phyloP scores from a whole-genome alignment of 2,888 invertebrate genomes.

The Pseudococcus viburni region DNA sequence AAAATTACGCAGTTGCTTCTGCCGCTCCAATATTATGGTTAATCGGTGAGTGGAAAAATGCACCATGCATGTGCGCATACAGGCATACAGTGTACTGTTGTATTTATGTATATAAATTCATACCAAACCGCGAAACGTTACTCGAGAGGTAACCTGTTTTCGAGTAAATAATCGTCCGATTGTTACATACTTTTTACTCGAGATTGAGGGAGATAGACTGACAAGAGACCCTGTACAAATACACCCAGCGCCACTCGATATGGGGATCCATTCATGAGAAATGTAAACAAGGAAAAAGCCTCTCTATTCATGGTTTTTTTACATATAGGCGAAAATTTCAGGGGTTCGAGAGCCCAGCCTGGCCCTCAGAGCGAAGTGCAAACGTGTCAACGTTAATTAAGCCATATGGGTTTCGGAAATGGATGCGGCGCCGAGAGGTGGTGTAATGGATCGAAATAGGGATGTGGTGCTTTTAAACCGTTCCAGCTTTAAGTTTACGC shows the following conservation, averaged over 20 bases:
- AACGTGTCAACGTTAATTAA: slow-evolving; percentile 22
- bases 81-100: neutral
- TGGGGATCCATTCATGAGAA: slow-evolving; percentile 13
- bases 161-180: neutral
- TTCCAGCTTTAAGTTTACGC: slow-evolving; percentile 3
- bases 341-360: neutral
- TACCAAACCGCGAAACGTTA: slow-evolving; percentile 6
- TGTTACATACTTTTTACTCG: neutral
- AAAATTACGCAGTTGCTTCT: neutral
- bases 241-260: neutral
- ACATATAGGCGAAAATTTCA: neutral
- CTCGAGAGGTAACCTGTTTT: slow-evolving; percentile 1
- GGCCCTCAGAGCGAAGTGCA: neutral
- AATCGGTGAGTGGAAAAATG: slow-evolving; percentile 24
- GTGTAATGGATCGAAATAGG: neutral
- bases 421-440: neutral
- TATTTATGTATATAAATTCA: neutral
- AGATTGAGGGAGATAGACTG: neutral
- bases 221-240: neutral
- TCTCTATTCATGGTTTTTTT: neutral
- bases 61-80: neutral
- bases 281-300: slow-evolving; percentile 15
- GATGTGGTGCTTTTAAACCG: neutral
- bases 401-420: neutral
- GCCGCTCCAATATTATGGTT: neutral